A percentile compares a stretch with the other conserved stretches of the same genome.
Evolutionary conservation across 2,113 vertebrate species (phyloP).

Genomic region (Lophura nycthemera): DNA sequence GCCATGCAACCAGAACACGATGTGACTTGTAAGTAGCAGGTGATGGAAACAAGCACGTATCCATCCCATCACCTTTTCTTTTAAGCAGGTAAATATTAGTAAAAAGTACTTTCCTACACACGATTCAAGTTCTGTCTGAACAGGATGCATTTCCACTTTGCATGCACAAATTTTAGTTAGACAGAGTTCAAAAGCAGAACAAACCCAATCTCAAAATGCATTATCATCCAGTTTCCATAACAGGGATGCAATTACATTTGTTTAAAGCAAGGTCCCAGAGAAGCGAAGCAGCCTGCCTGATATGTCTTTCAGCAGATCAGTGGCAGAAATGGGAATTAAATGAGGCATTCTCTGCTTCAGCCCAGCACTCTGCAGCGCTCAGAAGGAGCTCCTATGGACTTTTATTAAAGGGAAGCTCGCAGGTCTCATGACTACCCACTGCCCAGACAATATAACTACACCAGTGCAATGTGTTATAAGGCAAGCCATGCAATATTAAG

Average conservation of each 20-base stretch:
- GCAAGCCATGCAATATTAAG: slow-evolving; percentile 60
- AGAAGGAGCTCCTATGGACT: fast-evolving
- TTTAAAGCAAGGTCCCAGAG: background rate
- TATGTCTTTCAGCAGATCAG: background rate
- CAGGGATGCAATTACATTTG: background rate
- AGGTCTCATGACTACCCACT: background rate
- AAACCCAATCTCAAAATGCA: background rate
- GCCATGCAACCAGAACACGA: background rate
- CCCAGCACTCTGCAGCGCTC: background rate
- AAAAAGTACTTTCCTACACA: background rate
- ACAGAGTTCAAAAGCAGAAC: background rate
- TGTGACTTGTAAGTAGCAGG: background rate
- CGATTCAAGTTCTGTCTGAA: background rate
- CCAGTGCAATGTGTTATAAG: background rate
- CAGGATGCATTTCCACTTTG: background rate
- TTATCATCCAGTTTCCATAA: background rate
- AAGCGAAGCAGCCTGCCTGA: background rate
- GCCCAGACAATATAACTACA: background rate
- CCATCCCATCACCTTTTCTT: background rate
- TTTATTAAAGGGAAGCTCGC: background rate
- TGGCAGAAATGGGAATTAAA: background rate
- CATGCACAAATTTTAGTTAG: background rate
- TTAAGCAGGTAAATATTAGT: background rate
- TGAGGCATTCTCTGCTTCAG: background rate
- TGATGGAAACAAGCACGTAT: background rate